A percentile compares a stretch with the other conserved stretches of the same genome.
Evolutionary conservation across 2,888 invertebrate genomes (phyloP).

Genomic region (Clanis bilineata): DNA sequence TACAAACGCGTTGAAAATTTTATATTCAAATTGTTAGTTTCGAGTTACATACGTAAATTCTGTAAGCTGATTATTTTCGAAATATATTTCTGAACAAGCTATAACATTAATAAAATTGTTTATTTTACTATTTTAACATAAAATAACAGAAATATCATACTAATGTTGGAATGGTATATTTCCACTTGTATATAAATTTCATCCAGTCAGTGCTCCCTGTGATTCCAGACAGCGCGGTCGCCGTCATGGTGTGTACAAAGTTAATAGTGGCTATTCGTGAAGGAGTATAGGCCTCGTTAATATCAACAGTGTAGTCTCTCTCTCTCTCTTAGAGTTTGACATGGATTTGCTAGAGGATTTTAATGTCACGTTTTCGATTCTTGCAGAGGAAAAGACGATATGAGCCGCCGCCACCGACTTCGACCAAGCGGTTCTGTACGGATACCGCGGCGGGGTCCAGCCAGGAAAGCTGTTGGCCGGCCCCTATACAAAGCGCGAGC

Average conservation of each 20-base stretch:
- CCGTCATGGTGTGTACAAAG: slow-evolving; percentile 18
- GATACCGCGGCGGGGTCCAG: slow-evolving; percentile 48
- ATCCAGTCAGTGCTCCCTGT: not conserved
- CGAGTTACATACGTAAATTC: too few species aligned
- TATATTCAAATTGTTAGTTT: too few species aligned
- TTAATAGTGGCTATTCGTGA: not conserved
- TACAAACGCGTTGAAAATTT: too few species aligned
- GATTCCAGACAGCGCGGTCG: not conserved
- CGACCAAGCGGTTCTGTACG: slow-evolving; percentile 65
- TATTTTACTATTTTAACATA: not conserved
- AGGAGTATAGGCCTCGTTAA: too few species aligned
- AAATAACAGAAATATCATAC: not conserved
- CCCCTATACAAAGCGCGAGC: slow-evolving; percentile 35
- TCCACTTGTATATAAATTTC: not conserved
- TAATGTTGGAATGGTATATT: not conserved
- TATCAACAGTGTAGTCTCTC: too few species aligned
- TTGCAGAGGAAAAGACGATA: slow-evolving; percentile 67
- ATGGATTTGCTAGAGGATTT: too few species aligned
- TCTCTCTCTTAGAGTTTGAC: too few species aligned
- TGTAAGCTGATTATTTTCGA: too few species aligned
- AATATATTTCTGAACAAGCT: too few species aligned
- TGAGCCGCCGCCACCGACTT: slow-evolving; percentile 58
- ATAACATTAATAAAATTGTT: too few species aligned
- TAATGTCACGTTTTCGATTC: slow-evolving; percentile 2
- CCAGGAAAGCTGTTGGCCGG: slow-evolving; percentile 37